phyloP scores from a whole-genome alignment of 2,797 vertebrate genomes.

The Notoglanidium macrostoma region DNA sequence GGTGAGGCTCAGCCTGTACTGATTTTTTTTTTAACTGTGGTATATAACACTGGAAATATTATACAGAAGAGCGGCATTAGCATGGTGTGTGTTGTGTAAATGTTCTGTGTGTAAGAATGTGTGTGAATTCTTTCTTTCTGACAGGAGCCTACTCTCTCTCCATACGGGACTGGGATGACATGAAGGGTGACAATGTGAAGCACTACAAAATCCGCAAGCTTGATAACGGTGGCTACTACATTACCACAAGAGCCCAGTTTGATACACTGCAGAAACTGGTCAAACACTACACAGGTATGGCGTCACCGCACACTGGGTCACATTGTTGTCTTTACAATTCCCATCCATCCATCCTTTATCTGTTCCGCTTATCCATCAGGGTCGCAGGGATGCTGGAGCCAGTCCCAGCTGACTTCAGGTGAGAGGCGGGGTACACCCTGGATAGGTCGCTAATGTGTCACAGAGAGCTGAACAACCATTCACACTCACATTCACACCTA shows the following conservation, averaged over 20 bases:
- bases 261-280: slow-evolving; percentile 93
- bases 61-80: no score
- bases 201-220: slow-evolving; percentile 99
- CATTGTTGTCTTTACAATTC: no score
- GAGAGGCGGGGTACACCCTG: no score
- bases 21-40: neutral
- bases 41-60: neutral
- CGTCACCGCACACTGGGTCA: no score
- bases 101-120: neutral
- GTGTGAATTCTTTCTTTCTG: neutral
- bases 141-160: slow-evolving; percentile 93
- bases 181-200: slow-evolving; percentile 96
- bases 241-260: slow-evolving; percentile 96
- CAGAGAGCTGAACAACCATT: no score
- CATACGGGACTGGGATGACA: slow-evolving; percentile 95
- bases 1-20: slow-evolving; percentile 68
- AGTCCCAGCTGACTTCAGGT: no score
- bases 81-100: neutral
- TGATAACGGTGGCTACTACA: slow-evolving; percentile 96
- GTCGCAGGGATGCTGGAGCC: no score
- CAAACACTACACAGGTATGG: slow-evolving; percentile 95
- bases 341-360: no score
- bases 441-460: no score
- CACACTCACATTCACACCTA: no score
- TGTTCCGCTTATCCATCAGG: no score